Base-by-base conservation (phyloP, 1,140 invertebrate genomes). In the Probaryconus sp. region DNA sequence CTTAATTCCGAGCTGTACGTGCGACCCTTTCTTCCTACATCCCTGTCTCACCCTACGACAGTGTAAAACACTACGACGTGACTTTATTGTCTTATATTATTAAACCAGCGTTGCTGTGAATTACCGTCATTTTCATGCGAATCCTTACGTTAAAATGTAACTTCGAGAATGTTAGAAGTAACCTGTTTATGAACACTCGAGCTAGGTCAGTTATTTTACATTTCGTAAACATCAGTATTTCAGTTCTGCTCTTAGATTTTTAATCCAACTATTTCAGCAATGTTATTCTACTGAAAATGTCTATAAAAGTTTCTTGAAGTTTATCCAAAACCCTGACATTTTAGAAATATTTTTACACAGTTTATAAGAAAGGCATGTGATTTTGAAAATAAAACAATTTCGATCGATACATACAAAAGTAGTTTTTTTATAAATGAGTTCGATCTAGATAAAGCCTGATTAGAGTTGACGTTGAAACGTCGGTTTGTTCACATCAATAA, bases 81-180 rank as follows among this genome's bases (percentile, higher is more conserved):
- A 79, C 73, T 76, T 73, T 73, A 79, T 79, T 76, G 73, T 79
- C 70, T 76, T 72, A 68, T 69, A 60, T 69, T 69, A 71, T 74
- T 74, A 73, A 68, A 63, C 47, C 40, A 21, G 30, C 40, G 61
- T 31, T 26, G 6, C 6, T 17, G 51, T 64, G 60, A 65, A 55
- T 67, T 61, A 67, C 26, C 16, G 55, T 42, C 38, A 43, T 31
- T 37, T 48, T 60, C 51, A 64, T 28, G 17, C 10, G 33, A 63
- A 56, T 71, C 30, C 48, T 43, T n/a, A 30, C 55, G 30, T 67
- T 65, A n/a, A 56, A 50, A 71, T 58, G 50, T 14, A 58, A 64
- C 45, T 37, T 18, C 18, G 28, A 14, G 30, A 16, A 35, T 42
- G 48, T 18, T 42, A 51, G 47, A 17, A 45, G 20, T 26, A 10